Base-by-base conservation (phyloP, 2,113 vertebrate species). In the Pseudolaguvia tuberculata region DNA sequence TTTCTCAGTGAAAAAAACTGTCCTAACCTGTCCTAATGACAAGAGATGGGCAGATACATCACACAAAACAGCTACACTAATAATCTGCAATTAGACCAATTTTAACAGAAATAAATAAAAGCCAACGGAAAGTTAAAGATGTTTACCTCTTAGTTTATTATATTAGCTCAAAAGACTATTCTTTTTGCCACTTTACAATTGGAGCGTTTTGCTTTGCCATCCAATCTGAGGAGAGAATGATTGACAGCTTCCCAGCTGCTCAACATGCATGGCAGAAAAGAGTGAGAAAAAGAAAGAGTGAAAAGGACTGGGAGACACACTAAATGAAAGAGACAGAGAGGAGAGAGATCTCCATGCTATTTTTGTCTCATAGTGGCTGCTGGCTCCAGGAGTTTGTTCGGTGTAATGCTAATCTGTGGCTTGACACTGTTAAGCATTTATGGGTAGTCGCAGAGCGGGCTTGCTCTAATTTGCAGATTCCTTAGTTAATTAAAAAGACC, bases 401-500 rank as follows among this genome's bases (percentile, higher is more conserved):
- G 89, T 69, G 86, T 83, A 47, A 90, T 81, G 87, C 92, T 91
- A 88, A 90, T 85, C 89, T 83, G 87, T 83, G 70, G 81, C 67
- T 76, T 88, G 87, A 88, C 89, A 90, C 90, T 90, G 85, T 82
- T 23, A 70, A 57, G 78, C 69, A 0, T 86, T 81, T 11, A 17
- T 61, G 88, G 82, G 85, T 87, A 84, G 87, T 87, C 86, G 84
- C 83, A 59, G 55, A 89, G 83, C 74, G 29, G 85, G 86, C 81
- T 62, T 66, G 53, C 85, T 92, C 88, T 90, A 85, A 88, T 90
- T 91, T 76, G 86, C 86, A 88, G 84, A 87, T 89, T 78, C 86
- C 88, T 88, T 83, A 70, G 82, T 88, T 92, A 93, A 93, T 92
- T 91, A 92, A 90, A 90, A 92, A 89, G 87, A 87, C 82, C 90